phyloP scores from a whole-genome alignment of 1,140 invertebrate genomes.

The Drosophila equinoxialis region DNA sequence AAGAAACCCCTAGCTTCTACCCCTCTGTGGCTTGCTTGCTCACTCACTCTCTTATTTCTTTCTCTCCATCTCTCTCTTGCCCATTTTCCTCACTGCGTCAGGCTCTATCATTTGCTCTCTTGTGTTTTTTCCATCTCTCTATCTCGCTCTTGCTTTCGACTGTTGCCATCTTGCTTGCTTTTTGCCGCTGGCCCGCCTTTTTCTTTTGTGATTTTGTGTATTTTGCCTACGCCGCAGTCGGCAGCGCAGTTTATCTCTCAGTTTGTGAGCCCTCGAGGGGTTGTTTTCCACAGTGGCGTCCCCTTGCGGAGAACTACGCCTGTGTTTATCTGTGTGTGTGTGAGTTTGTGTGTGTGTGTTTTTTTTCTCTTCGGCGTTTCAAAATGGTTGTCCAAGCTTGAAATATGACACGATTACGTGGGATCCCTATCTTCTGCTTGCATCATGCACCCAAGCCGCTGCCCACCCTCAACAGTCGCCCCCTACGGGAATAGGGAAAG shows the following conservation, averaged over 20 bases:
- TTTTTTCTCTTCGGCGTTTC: slow-evolving; percentile 31
- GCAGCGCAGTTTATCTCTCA: slow-evolving; percentile 51
- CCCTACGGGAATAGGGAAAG: slow-evolving; percentile 4
- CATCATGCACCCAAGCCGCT: not conserved
- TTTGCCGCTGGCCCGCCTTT: slow-evolving; percentile 51
- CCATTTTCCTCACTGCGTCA: not conserved
- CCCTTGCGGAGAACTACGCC: slow-evolving; percentile 41
- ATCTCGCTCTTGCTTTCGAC: slow-evolving; percentile 39
- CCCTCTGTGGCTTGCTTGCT: not conserved
- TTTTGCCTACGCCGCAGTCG: slow-evolving; percentile 43
- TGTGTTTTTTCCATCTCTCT: slow-evolving; percentile 28
- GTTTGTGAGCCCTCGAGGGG: slow-evolving; percentile 41
- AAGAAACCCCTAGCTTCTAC: slow-evolving; percentile 25
- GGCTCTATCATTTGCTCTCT: not conserved
- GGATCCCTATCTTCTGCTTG: slow-evolving; percentile 6
- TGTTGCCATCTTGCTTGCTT: slow-evolving; percentile 55
- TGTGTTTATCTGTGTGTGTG: not conserved
- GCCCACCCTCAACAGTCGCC: not conserved
- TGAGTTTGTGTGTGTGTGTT: not conserved
- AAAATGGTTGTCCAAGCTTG: slow-evolving; percentile 73
- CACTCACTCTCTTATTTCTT: slow-evolving; percentile 16
- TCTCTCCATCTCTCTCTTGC: not conserved
- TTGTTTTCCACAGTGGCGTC: slow-evolving; percentile 47
- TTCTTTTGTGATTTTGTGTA: slow-evolving; percentile 21
- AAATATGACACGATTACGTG: slow-evolving; percentile 78